Conservation (phyloP, 1,140 invertebrate genomes). For the Magallana ariakensis region DNA sequence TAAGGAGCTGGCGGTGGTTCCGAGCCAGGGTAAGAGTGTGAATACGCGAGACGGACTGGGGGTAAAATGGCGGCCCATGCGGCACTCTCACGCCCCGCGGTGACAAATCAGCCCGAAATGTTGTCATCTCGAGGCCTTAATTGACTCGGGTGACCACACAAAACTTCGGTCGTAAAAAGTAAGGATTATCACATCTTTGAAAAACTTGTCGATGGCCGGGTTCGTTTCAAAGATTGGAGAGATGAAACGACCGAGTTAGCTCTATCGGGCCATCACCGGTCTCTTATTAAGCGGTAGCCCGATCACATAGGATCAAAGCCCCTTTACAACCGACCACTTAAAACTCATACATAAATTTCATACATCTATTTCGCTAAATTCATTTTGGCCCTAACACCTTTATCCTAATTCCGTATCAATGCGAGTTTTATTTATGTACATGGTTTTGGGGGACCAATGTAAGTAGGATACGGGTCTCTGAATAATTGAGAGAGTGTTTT, state of each 20-base stretch:
- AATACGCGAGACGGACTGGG: conserved; percentile 9
- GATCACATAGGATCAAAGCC: conserved; percentile 18
- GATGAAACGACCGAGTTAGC: background rate
- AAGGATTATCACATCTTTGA: conserved; percentile 29
- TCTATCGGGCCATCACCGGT: conserved; percentile 15
- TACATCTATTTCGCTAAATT: background rate
- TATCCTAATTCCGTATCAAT: too few species aligned
- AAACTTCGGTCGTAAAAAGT: conserved; percentile 24
- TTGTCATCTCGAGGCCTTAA: conserved; percentile 10
- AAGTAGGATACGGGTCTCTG: too few species aligned
- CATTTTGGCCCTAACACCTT: background rate
- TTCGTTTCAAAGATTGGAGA: conserved; percentile 18
- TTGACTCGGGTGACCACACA: conserved; percentile 34
- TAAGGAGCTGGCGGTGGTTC: background rate
- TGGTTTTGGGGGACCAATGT: too few species aligned
- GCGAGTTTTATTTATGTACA: too few species aligned
- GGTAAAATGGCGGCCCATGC: background rate
- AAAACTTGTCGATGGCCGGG: conserved; percentile 10
- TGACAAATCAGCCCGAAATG: conserved; percentile 14
- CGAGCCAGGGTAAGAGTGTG: background rate
- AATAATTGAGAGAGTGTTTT: too few species aligned
- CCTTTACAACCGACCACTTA: background rate
- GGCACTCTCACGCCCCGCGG: background rate
- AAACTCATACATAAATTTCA: background rate
- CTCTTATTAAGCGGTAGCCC: conserved; percentile 20